Percentiles rank a stretch among this genome's conserved stretches.
Conservation (phyloP, 2,113 vertebrate genomes). For the Ictalurus punctatus region DNA sequence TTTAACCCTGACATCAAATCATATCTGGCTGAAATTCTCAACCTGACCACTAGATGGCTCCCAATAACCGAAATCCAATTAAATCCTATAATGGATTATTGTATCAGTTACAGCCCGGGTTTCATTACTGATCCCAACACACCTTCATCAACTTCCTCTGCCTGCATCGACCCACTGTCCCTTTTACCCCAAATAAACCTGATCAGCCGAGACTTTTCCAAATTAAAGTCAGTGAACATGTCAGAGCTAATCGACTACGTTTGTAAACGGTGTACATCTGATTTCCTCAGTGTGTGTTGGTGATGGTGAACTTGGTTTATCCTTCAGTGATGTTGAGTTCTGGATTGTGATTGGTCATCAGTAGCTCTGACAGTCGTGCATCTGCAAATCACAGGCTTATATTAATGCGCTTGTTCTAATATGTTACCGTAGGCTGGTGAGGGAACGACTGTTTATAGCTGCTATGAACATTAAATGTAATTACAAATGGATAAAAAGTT, state of each 20-base stretch:
- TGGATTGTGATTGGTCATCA: not conserved
- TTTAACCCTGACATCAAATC: not conserved
- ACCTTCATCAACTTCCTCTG: not conserved
- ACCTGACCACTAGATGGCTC: not conserved
- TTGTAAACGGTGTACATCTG: not conserved
- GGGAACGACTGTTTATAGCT: not conserved
- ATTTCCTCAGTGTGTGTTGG: not conserved
- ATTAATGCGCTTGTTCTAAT: not conserved
- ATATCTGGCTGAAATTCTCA: not conserved
- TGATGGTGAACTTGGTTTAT: not conserved
- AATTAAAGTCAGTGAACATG: not conserved
- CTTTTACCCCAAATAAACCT: not conserved
- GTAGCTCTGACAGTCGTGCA: not conserved
- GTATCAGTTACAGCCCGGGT: not conserved
- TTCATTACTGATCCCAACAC: not conserved
- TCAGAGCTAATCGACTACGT: not conserved
- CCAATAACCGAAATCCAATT: not conserved
- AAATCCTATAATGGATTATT: not conserved
- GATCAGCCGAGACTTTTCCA: not conserved
- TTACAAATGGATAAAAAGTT: not conserved
- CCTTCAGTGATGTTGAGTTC: not conserved
- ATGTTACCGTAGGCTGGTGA: not conserved
- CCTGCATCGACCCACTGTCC: not conserved
- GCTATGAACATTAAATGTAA: not conserved
- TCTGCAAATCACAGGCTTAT: not conserved